Conservation (phyloP, 2,113 vertebrate genomes). For the Gracilinanus agilis region DNA sequence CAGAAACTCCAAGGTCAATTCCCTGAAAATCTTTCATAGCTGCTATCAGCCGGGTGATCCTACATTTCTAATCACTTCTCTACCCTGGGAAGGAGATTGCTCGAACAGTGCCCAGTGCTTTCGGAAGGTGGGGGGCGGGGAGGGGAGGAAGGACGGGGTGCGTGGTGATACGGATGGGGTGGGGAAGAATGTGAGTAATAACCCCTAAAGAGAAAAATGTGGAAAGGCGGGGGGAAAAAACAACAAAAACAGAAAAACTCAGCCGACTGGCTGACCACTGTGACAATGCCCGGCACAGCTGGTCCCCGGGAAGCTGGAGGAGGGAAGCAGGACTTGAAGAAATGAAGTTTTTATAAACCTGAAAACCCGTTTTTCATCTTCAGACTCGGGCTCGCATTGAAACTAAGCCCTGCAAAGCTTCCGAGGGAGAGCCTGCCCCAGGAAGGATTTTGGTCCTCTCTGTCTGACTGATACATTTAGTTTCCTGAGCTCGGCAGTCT, state of each 20-base stretch:
- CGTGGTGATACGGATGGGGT: background rate
- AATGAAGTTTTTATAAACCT: slow-evolving; percentile 49
- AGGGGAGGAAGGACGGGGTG: background rate
- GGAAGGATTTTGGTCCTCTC: slow-evolving; percentile 42
- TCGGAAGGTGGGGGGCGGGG: background rate
- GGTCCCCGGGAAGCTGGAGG: slow-evolving; percentile 17
- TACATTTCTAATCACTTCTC: slow-evolving; percentile 22
- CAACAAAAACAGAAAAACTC: slow-evolving; percentile 44
- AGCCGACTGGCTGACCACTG: slow-evolving; percentile 16
- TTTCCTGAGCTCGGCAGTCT: slow-evolving; percentile 42
- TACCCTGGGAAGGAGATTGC: background rate
- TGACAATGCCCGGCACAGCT: slow-evolving; percentile 9
- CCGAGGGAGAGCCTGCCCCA: background rate
- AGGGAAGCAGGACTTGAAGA: slow-evolving; percentile 22
- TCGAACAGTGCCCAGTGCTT: background rate
- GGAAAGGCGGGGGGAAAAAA: too few relatives aligned
- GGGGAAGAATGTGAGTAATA: background rate
- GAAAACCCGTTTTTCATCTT: slow-evolving; percentile 28
- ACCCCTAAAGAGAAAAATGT: slow-evolving; percentile 21
- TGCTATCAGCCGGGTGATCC: slow-evolving; percentile 40
- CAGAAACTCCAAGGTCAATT: slow-evolving; percentile 69
- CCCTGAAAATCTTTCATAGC: slow-evolving; percentile 57
- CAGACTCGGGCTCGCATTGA: background rate
- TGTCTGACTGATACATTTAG: background rate
- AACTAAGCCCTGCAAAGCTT: slow-evolving; percentile 29